Evolutionary conservation across 2,888 invertebrate genomes (phyloP), one percentile per base, ranked within the genome.

Genomic region (Leptarthrus brevirostris): DNA sequence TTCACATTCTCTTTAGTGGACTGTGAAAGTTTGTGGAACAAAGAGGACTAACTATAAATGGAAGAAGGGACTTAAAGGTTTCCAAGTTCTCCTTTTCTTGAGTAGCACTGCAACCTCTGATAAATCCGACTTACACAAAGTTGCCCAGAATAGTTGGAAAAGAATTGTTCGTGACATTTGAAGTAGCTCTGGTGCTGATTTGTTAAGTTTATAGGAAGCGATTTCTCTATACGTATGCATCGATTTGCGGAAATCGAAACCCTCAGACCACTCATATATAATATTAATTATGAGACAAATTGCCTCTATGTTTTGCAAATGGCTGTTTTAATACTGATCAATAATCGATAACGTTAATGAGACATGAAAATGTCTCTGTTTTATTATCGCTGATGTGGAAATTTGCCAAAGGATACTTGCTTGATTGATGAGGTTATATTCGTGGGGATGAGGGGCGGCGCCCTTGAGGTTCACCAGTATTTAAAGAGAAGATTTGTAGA

Each of bases 301-400:
- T 58, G 58, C 36, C 36, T 36, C 5, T 20, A 36, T 30, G 36
- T 58, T 58, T 36, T 12, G 16, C 20, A 36, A 58, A 58, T 58
- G 20, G 16, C 36, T 2, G 18, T 44, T 47, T 66, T 66, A 66
- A 66, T 66, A 22, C 36, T 34, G 47, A 66, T 66, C 64, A 66
- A 66, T 66, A 66, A 66, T 66, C 64, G 64, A 66, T 66, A 47
- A 66, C 47, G 26, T 47, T 66, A 66, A 66, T 47, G 64, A 26
- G 47, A 66, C 64, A 58, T 36, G 36, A 58, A 58, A 58, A 58
- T 58, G 36, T 66, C 47, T 24, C 22, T 44, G 64, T 47, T 66
- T 66, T 66, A 47, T 66, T 66, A 47, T 52, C 10, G 47, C 26
- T 47, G 10, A 20, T 18, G 12, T 26, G 12, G 64, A 64, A 56